These are phyloP conservation scores for Diplolepis rosae DNA, from an alignment of 2,888 invertebrate species.

Conservation along the genomic window DNA sequence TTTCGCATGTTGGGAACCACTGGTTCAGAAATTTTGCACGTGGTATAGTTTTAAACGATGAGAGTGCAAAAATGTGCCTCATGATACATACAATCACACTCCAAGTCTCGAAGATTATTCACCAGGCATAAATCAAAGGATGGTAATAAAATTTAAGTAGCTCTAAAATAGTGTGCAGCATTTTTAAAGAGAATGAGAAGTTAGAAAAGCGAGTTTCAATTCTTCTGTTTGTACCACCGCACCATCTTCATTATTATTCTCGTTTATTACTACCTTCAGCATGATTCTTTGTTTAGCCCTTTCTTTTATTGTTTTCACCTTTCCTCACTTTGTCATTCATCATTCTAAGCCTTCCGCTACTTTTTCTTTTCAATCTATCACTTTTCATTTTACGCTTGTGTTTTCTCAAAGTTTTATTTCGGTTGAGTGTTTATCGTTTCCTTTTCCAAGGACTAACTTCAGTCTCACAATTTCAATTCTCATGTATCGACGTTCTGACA, in stretches of 20 bases:
- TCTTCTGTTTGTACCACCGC: constrained; percentile 15
- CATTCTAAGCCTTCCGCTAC: background rate
- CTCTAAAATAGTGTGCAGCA: constrained; percentile 17
- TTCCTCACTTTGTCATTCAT: constrained; percentile 21
- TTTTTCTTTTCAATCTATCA: background rate
- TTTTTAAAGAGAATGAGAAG: constrained; percentile 19
- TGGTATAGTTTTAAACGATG: background rate
- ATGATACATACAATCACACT: constrained; percentile 7
- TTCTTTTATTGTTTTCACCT: background rate
- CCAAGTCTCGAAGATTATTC: background rate
- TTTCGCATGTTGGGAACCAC: no score
- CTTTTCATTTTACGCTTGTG: background rate
- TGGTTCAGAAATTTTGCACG: background rate
- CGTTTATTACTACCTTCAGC: constrained; percentile 1
- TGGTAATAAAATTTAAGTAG: constrained; percentile 19
- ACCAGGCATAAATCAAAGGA: constrained; percentile 11
- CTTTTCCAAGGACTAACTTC: background rate
- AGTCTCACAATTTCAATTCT: background rate
- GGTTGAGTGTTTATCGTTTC: background rate
- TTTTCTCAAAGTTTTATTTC: background rate
- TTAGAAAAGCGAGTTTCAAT: constrained; percentile 23
- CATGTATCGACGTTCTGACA: background rate
- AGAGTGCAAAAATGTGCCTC: background rate
- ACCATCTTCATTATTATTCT: constrained; percentile 7
- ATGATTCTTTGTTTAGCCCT: constrained; percentile 9